Percentiles rank a stretch among this genome's conserved stretches.
Evolutionary conservation across 2,888 invertebrate species (phyloP).

Genomic region (Thymelicus lineola): DNA sequence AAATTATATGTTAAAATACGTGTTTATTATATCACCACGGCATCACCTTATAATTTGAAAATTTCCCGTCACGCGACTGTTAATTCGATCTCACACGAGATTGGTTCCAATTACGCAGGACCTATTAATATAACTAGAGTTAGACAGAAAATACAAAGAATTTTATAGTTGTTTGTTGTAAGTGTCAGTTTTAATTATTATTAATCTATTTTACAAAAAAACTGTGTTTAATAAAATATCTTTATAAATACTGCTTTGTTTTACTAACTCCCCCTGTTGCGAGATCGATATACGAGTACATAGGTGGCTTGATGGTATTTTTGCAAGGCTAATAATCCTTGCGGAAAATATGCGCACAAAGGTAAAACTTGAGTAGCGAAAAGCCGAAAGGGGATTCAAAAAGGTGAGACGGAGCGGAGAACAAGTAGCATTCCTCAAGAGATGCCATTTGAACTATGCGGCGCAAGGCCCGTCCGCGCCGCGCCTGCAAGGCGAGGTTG

Average conservation of each 20-base stretch:
- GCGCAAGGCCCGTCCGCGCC: constrained; percentile 31
- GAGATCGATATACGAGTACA: background rate
- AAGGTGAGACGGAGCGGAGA: constrained; percentile 52
- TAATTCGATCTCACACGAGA: constrained; percentile 57
- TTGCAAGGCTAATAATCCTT: constrained; percentile 14
- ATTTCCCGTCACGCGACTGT: constrained; percentile 45
- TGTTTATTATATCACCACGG: constrained; percentile 55
- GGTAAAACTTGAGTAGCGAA: constrained; percentile 50
- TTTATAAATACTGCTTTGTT: constrained; percentile 71
- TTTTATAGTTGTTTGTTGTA: constrained; percentile 85
- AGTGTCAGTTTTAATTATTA: constrained; percentile 84
- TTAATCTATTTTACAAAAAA: constrained; percentile 83
- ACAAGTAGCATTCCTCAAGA: constrained; percentile 57
- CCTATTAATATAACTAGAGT: constrained; percentile 76
- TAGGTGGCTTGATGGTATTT: constrained; percentile 9
- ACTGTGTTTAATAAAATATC: constrained; percentile 83
- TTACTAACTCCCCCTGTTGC: constrained; percentile 47
- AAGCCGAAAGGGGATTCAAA: constrained; percentile 53
- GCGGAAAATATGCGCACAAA: constrained; percentile 46
- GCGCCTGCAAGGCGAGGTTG: background rate
- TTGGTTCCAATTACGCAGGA: constrained; percentile 67
- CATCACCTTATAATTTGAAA: background rate
- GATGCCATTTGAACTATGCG: constrained; percentile 64
- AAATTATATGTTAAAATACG: constrained; percentile 56
- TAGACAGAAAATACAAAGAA: constrained; percentile 77